Evolutionary conservation across 2,888 invertebrate species (phyloP).

Genomic region (Caenorhabditis sp.): DNA sequence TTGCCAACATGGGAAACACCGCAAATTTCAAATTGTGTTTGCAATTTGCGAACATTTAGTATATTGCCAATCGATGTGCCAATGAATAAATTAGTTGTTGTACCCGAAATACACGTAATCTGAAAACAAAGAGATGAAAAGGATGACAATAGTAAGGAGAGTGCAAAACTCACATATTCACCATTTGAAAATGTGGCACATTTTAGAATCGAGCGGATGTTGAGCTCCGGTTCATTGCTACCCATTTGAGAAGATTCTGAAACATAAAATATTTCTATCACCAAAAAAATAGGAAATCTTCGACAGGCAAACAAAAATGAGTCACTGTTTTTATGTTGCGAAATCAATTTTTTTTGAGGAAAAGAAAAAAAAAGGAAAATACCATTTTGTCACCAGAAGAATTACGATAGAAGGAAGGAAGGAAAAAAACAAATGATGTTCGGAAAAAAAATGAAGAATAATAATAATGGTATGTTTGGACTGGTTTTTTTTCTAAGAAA

Average conservation of each 20-base stretch:
- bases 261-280: neutral
- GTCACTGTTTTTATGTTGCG: neutral
- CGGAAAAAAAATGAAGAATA: neutral
- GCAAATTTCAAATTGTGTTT: neutral
- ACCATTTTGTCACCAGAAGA: neutral
- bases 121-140: too few relatives aligned
- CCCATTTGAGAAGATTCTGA: constrained; percentile 1
- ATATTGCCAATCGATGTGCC: constrained; percentile 11
- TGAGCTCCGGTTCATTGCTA: constrained; percentile 4
- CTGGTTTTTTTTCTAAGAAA: too few relatives aligned
- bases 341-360: neutral
- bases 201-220: neutral
- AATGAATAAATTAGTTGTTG: constrained; percentile 14
- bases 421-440: neutral
- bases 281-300: neutral
- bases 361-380: neutral
- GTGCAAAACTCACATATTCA: neutral
- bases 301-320: neutral
- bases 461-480: neutral
- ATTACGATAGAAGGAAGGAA: neutral
- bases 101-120: constrained; percentile 17
- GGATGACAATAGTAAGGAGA: too few relatives aligned
- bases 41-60: neutral
- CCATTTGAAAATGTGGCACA: neutral
- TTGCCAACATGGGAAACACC: neutral